Evolutionary conservation across 2,113 vertebrate species (phyloP).

Genomic region (Protomyctophum bolini): DNA sequence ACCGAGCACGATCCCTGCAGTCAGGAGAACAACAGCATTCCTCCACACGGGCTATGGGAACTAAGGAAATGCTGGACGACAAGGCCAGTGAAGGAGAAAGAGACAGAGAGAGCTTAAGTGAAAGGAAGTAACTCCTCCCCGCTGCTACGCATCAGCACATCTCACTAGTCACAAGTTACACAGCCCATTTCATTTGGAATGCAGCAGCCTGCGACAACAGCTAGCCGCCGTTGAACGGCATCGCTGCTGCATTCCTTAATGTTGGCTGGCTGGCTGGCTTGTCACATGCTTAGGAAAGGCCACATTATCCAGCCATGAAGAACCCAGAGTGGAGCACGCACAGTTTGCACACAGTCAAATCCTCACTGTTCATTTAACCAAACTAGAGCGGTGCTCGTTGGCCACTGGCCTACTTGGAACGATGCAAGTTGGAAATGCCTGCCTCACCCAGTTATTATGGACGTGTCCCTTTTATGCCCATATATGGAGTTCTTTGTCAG

Average conservation of each 20-base stretch:
- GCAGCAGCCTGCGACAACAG: conserved; percentile 25
- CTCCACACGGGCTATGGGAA: conserved; percentile 44
- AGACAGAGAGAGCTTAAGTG: conserved; percentile 33
- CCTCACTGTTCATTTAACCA: too few species aligned
- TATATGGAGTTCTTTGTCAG: too few species aligned
- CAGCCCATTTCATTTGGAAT: conserved; percentile 67
- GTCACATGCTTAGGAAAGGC: conserved; percentile 39
- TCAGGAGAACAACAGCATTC: conserved; percentile 61
- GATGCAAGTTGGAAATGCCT: too few species aligned
- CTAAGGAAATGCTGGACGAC: conserved; percentile 34
- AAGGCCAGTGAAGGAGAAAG: conserved; percentile 5
- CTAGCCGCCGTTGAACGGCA: conserved; percentile 39
- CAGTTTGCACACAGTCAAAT: background rate
- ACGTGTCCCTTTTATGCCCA: too few species aligned
- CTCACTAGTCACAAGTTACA: conserved; percentile 69
- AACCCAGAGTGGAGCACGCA: background rate
- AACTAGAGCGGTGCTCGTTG: too few species aligned
- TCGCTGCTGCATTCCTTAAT: conserved; percentile 56
- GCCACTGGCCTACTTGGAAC: too few species aligned
- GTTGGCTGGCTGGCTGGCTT: conserved; percentile 37
- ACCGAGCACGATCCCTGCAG: conserved; percentile 33
- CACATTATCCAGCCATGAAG: conserved; percentile 29
- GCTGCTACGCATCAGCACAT: conserved; percentile 61
- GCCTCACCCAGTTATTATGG: too few species aligned
- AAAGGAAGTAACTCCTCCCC: conserved; percentile 60